Conservation (phyloP, 2,797 vertebrate genomes). For the Eulemur albifrons region DNA sequence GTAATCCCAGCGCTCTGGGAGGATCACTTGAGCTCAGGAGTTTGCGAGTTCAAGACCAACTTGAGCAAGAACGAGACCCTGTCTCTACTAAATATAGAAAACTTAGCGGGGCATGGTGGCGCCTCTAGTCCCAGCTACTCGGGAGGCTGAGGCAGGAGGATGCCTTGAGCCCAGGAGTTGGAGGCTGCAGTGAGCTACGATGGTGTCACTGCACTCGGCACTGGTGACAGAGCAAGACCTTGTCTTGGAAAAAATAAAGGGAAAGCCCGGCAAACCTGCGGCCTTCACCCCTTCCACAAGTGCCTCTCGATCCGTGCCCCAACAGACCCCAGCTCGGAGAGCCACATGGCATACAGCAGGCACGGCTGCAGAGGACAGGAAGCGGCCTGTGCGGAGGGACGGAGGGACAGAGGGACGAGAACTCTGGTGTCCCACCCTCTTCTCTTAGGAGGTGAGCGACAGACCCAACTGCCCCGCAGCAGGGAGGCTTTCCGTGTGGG, state of each 20-base stretch:
- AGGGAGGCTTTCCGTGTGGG: rapidly evolving
- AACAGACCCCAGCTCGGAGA: not conserved
- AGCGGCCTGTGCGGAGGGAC: not conserved
- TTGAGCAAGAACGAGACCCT: not conserved
- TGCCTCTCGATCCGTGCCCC: rapidly evolving
- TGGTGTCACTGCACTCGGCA: not conserved
- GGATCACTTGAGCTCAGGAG: too few relatives aligned
- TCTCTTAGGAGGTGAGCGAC: rapidly evolving
- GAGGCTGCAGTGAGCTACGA: not conserved
- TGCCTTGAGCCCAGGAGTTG: not conserved
- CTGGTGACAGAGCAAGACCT: not conserved
- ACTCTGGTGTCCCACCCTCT: not conserved
- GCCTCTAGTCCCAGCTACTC: not conserved
- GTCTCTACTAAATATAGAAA: not conserved
- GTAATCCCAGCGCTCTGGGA: not conserved
- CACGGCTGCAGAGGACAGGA: slow-evolving; percentile 41
- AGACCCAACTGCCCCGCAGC: not conserved
- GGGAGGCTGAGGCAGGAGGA: not conserved
- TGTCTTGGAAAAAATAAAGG: not conserved
- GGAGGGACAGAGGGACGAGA: not conserved
- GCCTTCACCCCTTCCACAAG: rapidly evolving
- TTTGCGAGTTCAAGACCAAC: not conserved
- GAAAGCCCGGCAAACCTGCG: not conserved
- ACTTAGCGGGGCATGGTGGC: not conserved
- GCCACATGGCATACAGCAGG: not conserved